phyloP scores from a whole-genome alignment of 2,888 invertebrate genomes.

The Crioceris asparagi region DNA sequence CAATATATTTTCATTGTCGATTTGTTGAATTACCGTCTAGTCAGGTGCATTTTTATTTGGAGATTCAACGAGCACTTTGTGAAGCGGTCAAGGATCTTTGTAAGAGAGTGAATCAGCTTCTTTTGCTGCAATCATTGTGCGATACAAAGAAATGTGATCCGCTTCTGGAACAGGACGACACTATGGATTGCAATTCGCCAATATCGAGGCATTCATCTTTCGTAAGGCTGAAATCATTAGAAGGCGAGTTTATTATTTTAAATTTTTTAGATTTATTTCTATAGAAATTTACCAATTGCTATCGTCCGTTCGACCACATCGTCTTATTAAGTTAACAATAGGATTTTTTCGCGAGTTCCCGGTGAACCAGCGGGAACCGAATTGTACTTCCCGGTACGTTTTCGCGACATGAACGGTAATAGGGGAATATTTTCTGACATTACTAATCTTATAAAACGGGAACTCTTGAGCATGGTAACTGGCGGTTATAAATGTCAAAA shows the following conservation, averaged over 20 bases:
- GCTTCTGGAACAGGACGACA: slow-evolving; percentile 53
- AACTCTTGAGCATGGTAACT: too few species aligned
- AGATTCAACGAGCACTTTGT: slow-evolving; percentile 43
- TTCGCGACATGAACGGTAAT: too few species aligned
- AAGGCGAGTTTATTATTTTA: slow-evolving; percentile 25
- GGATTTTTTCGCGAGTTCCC: too few species aligned
- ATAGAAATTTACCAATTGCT: too few species aligned
- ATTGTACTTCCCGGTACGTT: too few species aligned
- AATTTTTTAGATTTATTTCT: too few species aligned
- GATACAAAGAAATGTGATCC: slow-evolving; percentile 54
- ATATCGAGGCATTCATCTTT: slow-evolving; percentile 29
- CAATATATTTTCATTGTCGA: slow-evolving; percentile 57
- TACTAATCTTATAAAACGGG: too few species aligned
- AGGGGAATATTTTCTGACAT: too few species aligned
- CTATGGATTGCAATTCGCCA: slow-evolving; percentile 24
- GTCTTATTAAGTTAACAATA: too few species aligned
- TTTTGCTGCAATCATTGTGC: slow-evolving; percentile 57
- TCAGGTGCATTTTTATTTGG: slow-evolving; percentile 42
- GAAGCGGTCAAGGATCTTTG: slow-evolving; percentile 48
- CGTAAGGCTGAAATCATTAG: slow-evolving; percentile 32
- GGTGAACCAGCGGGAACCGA: too few species aligned
- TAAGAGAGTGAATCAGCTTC: slow-evolving; percentile 55
- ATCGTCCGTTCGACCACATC: too few species aligned
- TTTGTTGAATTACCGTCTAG: slow-evolving; percentile 44
- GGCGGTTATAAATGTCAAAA: too few species aligned